phyloP scores from a whole-genome alignment of 2,113 vertebrate genomes.

The Sardina pilchardus region DNA sequence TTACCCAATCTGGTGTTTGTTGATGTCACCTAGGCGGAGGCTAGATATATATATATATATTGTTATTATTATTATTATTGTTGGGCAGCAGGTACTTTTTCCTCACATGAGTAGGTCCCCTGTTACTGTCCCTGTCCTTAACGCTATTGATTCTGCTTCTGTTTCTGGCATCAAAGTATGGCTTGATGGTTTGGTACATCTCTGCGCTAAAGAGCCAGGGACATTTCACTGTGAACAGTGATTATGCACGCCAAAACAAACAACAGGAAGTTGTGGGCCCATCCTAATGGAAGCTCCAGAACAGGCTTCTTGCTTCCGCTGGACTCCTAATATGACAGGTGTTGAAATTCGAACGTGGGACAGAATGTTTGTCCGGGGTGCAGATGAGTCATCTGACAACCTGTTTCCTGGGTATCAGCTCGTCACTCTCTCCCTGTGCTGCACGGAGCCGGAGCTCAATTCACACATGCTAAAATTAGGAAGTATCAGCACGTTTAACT shows the following conservation, averaged over 20 bases:
- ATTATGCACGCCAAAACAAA: not conserved
- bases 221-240: not conserved
- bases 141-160: not conserved
- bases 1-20: not conserved
- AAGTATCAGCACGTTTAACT: not conserved
- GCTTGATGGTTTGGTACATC: not conserved
- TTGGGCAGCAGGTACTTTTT: not conserved
- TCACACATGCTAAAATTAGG: conserved; percentile 55
- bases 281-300: not conserved
- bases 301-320: not conserved
- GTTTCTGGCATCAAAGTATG: not conserved
- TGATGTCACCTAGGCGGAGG: not conserved
- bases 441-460: conserved; percentile 38
- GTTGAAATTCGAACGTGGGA: conserved; percentile 41
- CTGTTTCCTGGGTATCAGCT: conserved; percentile 56
- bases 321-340: conserved; percentile 52
- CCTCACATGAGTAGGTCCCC: not conserved
- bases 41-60: not conserved
- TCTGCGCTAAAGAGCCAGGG: not conserved
- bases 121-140: not conserved
- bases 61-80: not conserved
- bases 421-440: conserved; percentile 55
- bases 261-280: not conserved
- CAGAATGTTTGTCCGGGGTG: conserved; percentile 51
- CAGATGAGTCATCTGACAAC: conserved; percentile 53